These are phyloP conservation scores for Cheirogaleus major DNA, from an alignment of 2,797 vertebrate species.

Conservation along the genomic window DNA sequence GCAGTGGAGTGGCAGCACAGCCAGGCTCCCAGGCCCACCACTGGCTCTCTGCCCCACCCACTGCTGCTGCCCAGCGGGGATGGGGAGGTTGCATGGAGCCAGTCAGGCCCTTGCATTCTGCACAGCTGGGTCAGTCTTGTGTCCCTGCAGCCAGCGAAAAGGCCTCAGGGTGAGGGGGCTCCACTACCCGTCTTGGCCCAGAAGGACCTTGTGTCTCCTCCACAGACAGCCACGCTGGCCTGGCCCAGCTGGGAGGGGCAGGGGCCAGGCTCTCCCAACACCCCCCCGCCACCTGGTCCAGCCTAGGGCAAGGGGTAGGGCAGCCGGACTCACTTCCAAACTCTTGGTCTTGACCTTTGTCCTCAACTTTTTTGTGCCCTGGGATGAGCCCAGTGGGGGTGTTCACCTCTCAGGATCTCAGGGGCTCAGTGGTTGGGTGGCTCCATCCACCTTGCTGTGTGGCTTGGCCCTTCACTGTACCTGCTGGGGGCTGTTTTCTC, in stretches of 20 bases:
- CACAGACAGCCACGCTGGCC: background rate
- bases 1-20: background rate
- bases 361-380: background rate
- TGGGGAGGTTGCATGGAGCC: background rate
- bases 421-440: background rate
- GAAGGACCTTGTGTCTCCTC: background rate
- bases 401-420: background rate
- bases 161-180: background rate
- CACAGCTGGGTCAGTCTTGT: background rate
- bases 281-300: background rate
- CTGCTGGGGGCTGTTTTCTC: background rate
- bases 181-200: fast-evolving
- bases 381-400: background rate
- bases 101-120: background rate
- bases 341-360: background rate
- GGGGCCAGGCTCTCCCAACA: background rate
- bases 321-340: fast-evolving
- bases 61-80: background rate
- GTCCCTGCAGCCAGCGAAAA: background rate
- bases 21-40: background rate
- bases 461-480: too few species aligned
- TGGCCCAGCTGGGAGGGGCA: background rate
- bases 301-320: background rate
- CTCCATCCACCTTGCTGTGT: background rate
- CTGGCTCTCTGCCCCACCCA: background rate